These are phyloP conservation scores for Drosophila nigrodunni DNA, from an alignment of 1,140 invertebrate genomes.

Conservation along the genomic window DNA sequence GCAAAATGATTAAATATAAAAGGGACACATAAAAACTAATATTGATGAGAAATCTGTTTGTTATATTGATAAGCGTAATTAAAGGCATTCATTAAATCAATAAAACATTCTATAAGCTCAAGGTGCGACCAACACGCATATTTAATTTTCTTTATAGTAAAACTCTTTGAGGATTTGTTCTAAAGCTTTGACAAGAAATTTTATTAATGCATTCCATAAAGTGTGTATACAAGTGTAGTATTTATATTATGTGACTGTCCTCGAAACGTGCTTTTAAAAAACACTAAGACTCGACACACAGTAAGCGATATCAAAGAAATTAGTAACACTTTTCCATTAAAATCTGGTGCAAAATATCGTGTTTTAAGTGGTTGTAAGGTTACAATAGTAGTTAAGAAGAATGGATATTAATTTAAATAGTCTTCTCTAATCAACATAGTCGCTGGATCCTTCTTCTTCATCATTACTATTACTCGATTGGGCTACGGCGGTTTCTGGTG, in stretches of 20 bases:
- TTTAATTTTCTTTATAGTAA: conserved; percentile 10
- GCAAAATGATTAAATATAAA: conserved; percentile 53
- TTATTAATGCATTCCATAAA: conserved; percentile 39
- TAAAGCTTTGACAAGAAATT: conserved; percentile 62
- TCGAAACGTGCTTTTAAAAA: conserved; percentile 40
- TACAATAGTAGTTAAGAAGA: conserved; percentile 12
- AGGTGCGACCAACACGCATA: conserved; percentile 33
- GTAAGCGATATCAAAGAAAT: conserved; percentile 18
- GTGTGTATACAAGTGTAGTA: conserved; percentile 28
- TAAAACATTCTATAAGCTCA: conserved; percentile 78
- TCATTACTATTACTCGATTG: conserved; percentile 82
- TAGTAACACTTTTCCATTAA: conserved; percentile 9
- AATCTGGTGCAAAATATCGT: conserved; percentile 17
- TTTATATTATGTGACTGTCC: conserved; percentile 63
- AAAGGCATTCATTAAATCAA: conserved; percentile 80
- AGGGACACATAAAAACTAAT: conserved; percentile 52
- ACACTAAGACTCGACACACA: conserved; percentile 15
- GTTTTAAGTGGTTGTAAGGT: conserved; percentile 22
- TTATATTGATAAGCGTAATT: conserved; percentile 81
- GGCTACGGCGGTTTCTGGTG: conserved; percentile 85
- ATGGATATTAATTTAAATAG: conserved; percentile 35
- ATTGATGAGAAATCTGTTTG: conserved; percentile 81
- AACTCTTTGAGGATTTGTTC: conserved; percentile 24
- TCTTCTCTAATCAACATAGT: conserved; percentile 80
- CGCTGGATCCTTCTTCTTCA: conserved; percentile 85